These are phyloP conservation scores for Eurystomus glaucurus DNA, from an alignment of 2,797 vertebrate genomes.

Conservation along the genomic window DNA sequence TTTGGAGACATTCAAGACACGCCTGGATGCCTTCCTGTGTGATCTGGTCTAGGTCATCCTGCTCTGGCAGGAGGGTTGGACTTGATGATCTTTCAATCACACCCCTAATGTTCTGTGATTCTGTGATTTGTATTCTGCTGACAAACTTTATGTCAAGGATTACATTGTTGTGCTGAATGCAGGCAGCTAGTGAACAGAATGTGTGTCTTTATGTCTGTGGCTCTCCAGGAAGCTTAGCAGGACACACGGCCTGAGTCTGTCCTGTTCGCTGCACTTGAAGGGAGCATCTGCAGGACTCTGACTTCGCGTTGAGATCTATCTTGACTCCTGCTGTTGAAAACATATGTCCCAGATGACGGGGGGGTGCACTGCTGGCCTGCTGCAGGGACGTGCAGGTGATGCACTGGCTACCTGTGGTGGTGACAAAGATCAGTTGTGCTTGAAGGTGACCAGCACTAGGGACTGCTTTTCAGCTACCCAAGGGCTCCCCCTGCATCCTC, in stretches of 20 bases:
- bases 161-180: not conserved
- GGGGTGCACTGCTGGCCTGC: not conserved
- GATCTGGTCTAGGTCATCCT: too few relatives aligned
- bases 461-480: not conserved
- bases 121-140: slow-evolving; percentile 13
- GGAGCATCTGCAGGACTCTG: not conserved
- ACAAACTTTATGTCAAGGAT: not conserved
- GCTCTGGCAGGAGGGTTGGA: too few relatives aligned
- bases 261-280: not conserved
- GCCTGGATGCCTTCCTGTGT: too few relatives aligned
- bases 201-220: not conserved
- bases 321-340: not conserved
- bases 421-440: not conserved
- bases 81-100: too few relatives aligned
- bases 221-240: not conserved
- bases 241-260: not conserved
- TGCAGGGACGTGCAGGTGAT: not conserved
- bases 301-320: accelerated
- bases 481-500: not conserved
- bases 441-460: not conserved
- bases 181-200: not conserved
- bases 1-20: too few relatives aligned
- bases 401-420: accelerated
- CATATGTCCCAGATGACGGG: accelerated
- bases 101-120: too few relatives aligned